Percentiles rank a stretch among this genome's conserved stretches.
Conservation (phyloP, 2,113 vertebrate genomes). For the Sigmodon hispidus region DNA sequence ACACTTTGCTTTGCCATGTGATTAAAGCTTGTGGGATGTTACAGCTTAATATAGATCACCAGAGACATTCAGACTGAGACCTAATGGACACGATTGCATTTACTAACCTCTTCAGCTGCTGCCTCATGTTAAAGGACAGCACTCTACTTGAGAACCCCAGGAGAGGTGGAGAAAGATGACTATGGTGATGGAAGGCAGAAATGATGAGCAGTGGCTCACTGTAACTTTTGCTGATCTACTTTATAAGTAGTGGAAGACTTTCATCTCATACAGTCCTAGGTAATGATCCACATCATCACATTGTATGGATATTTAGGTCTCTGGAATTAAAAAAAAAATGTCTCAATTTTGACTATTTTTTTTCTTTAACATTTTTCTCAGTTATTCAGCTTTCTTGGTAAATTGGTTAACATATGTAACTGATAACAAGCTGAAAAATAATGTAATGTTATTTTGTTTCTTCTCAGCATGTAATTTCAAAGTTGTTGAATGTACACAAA, state of each 20-base stretch:
- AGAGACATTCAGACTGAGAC: not conserved
- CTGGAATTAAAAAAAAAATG: slow-evolving; percentile 2
- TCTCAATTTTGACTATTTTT: not conserved
- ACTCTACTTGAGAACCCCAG: not conserved
- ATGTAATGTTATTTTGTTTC: not conserved
- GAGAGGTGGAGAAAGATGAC: not conserved
- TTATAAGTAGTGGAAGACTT: not conserved
- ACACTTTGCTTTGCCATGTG: not conserved
- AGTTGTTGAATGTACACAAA: not conserved
- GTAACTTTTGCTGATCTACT: not conserved
- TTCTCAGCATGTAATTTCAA: not conserved
- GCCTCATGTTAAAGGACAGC: not conserved
- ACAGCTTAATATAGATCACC: not conserved
- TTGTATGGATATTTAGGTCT: not conserved
- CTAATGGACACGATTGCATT: not conserved
- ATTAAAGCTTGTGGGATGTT: not conserved
- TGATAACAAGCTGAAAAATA: not conserved
- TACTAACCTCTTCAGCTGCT: not conserved
- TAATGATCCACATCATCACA: not conserved
- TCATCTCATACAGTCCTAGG: not conserved
- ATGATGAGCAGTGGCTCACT: not conserved
- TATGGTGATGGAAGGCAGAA: not conserved
- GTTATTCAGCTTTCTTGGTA: not conserved
- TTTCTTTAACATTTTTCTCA: not conserved
- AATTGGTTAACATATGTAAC: not conserved